Evolutionary conservation across 2,888 invertebrate species (phyloP).

Genomic region (Halocaridina rubra): DNA sequence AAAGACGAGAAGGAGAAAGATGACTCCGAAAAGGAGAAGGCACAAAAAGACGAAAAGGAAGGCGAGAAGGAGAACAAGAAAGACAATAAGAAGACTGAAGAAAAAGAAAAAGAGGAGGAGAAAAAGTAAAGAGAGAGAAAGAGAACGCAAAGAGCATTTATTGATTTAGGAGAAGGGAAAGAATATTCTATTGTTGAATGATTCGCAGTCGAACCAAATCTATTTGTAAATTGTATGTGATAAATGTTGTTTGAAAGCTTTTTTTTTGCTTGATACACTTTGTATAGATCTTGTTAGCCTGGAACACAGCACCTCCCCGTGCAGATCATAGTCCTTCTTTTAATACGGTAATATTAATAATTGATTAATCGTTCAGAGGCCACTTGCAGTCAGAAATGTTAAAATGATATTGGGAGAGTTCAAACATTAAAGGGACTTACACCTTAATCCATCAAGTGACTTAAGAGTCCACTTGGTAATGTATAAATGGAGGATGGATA

Average conservation of each 20-base stretch:
- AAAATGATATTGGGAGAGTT: slow-evolving; percentile 51
- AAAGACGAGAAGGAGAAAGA: slow-evolving; percentile 62
- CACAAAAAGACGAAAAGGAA: slow-evolving; percentile 62
- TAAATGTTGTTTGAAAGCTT: slow-evolving; percentile 62
- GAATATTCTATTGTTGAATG: slow-evolving; percentile 60
- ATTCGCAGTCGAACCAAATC: slow-evolving; percentile 61
- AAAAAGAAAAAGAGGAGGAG: slow-evolving; percentile 62
- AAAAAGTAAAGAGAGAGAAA: slow-evolving; percentile 43
- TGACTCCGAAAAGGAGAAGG: slow-evolving; percentile 62
- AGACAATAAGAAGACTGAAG: slow-evolving; percentile 63
- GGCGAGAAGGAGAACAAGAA: slow-evolving; percentile 62
- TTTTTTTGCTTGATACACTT: slow-evolving; percentile 61
- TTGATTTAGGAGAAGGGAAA: too few relatives aligned
- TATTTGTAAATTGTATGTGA: slow-evolving; percentile 64
- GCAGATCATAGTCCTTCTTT: slow-evolving; percentile 55
- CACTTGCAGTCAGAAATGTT: slow-evolving; percentile 56
- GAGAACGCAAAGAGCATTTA: too few relatives aligned
- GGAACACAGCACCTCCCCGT: slow-evolving; percentile 58
- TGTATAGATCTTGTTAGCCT: slow-evolving; percentile 62
- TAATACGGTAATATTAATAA: too few relatives aligned
- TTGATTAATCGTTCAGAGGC: slow-evolving; percentile 47
- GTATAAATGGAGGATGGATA: too few relatives aligned
- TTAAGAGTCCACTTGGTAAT: too few relatives aligned
- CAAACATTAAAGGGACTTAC: slow-evolving; percentile 40
- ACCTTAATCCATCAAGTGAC: too few relatives aligned